Evolutionary conservation across 2,113 vertebrate genomes (phyloP), one percentile per base, ranked within the genome.

Genomic region (Xiphophorus couchianus): DNA sequence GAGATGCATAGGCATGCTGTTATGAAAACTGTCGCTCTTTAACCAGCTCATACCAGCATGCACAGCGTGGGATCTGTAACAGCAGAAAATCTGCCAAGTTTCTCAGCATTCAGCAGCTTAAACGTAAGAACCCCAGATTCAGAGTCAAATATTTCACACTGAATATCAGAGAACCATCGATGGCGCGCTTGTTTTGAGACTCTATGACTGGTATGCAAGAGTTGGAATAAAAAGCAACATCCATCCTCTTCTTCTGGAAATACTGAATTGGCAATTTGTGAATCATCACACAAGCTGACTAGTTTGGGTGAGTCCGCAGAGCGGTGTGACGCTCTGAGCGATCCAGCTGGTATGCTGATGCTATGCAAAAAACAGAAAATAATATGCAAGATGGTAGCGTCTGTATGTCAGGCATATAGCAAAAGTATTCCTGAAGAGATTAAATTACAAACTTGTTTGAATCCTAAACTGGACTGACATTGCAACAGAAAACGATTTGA

Each of bases 401-500:
- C 9, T 58, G 51, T 10, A n/a, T 25, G 3, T n/a, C 25, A n/a
- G 39, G 17, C 17, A 48, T 19, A 48, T 48, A 48, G 13, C 44
- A 48, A 48, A 48, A 48, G 17, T 17, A 19, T 48, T 15, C 13
- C 14, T 6, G 44, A 78, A 76, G 65, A 76, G 66, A 78, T 66
- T 63, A 48, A 67, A 66, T 28, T 42, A 66, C 70, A 66, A 67
- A 48, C 14, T 48, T 48, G 44, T 4, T 42, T 42, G 13, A 15
- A 42, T 48, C 44, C 44, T 48, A 19, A 48, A 48, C 44, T 48
- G 44, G n/a, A 60, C 27, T 61, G 22, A n/a, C 1, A 42, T 25
- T 73, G 48, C 5, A 70, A 84, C 80, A 88, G 89, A 78, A 89
- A 88, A 85, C 73, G 85, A 78, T 83, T 11, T 83, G 84, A 28